Percentiles rank a stretch among this genome's conserved stretches.
These are phyloP conservation scores for Rhimphoctona megacephalus DNA, from an alignment of 2,888 invertebrate genomes.

Conservation along the genomic window DNA sequence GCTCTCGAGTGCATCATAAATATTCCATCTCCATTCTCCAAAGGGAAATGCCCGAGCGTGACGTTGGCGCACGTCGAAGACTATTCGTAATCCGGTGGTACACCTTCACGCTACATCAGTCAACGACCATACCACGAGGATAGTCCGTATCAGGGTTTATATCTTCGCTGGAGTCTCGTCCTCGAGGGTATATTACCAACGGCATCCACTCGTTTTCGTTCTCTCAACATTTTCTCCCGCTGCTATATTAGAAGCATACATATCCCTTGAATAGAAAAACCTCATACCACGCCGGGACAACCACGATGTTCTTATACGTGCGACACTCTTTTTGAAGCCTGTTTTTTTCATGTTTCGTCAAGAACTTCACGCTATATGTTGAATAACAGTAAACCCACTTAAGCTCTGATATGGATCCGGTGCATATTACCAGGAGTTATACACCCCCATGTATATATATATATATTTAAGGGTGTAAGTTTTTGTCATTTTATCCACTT, in stretches of 20 bases:
- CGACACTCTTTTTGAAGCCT: constrained; percentile 6
- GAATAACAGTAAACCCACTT: constrained; percentile 32
- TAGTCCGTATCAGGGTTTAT: constrained; percentile 21
- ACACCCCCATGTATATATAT: not conserved
- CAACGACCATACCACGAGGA: constrained; percentile 23
- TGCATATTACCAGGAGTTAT: not conserved
- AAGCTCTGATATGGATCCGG: constrained; percentile 36
- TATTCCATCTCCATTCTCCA: constrained; percentile 63
- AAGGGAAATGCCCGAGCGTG: constrained; percentile 58
- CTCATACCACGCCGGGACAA: constrained; percentile 22
- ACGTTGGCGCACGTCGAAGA: constrained; percentile 47
- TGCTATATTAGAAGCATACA: constrained; percentile 59
- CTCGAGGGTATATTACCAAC: constrained; percentile 47
- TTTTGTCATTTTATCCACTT: not conserved
- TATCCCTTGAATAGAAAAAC: constrained; percentile 58
- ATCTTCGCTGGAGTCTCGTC: constrained; percentile 40
- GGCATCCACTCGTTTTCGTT: constrained; percentile 43
- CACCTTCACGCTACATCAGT: constrained; percentile 46
- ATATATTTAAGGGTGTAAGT: not conserved
- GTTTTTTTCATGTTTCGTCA: constrained; percentile 20
- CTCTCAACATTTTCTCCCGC: constrained; percentile 48
- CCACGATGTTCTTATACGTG: constrained; percentile 40
- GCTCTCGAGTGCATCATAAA: constrained; percentile 64
- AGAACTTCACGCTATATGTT: not conserved
- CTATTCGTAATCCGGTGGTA: constrained; percentile 44